Conservation (phyloP, 2,797 vertebrate species). For the Tenualosa thibaudeaui region DNA sequence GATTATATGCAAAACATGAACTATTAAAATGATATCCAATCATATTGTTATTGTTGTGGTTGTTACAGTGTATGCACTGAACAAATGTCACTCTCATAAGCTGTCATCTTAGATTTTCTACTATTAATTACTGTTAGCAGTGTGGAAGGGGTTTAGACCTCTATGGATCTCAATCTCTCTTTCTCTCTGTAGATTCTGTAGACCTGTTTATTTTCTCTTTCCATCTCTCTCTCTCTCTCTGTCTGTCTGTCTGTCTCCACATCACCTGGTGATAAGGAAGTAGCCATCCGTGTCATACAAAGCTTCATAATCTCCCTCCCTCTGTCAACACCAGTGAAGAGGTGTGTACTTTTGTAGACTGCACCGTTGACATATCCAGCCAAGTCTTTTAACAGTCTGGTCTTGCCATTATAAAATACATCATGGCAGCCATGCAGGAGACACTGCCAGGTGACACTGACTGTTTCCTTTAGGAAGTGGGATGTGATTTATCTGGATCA, state of each 20-base stretch:
- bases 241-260: not conserved
- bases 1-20: too few species aligned
- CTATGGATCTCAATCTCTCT: not conserved
- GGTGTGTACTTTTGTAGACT: slow-evolving; percentile 57
- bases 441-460: slow-evolving; percentile 28
- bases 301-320: slow-evolving; percentile 42
- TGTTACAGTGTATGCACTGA: too few species aligned
- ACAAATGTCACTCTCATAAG: too few species aligned
- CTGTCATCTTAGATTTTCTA: too few species aligned
- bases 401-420: slow-evolving; percentile 59
- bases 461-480: slow-evolving; percentile 40
- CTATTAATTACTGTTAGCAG: too few species aligned
- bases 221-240: not conserved
- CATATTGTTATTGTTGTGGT: too few species aligned
- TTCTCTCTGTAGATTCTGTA: not conserved
- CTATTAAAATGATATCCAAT: too few species aligned
- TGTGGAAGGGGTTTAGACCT: too few species aligned
- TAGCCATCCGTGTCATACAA: slow-evolving; percentile 66
- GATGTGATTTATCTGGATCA: slow-evolving; percentile 53
- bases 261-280: slow-evolving; percentile 37
- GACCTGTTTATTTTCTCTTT: not conserved
- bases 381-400: slow-evolving; percentile 68
- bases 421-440: slow-evolving; percentile 7
- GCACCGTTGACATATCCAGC: slow-evolving; percentile 53
- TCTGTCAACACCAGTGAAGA: slow-evolving; percentile 47